Evolutionary conservation across 2,113 vertebrate species (phyloP).

Genomic region (Pterocles gutturalis): DNA sequence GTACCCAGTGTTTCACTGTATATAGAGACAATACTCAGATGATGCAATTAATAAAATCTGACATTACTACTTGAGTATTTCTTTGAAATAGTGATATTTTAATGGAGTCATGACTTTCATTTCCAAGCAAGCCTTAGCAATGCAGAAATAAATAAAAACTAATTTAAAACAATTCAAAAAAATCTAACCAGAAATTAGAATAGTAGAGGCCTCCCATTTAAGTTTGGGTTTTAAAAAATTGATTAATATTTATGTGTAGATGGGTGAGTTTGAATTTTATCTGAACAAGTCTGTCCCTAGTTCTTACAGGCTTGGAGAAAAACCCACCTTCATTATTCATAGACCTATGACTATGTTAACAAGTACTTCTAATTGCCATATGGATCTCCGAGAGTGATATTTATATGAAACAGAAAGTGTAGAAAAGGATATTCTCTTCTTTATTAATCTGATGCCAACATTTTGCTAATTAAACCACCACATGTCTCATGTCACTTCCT

Average conservation of each 20-base stretch:
- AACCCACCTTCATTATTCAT: conserved; percentile 64
- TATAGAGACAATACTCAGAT: neutral
- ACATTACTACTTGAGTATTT: neutral
- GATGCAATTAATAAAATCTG: neutral
- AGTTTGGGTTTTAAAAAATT: neutral
- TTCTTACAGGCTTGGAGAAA: conserved; percentile 43
- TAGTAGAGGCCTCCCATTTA: neutral
- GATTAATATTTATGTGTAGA: neutral
- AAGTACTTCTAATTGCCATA: conserved; percentile 79
- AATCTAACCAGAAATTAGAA: neutral
- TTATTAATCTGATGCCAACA: conserved; percentile 74
- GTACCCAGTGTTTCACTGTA: neutral
- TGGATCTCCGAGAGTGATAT: conserved; percentile 74
- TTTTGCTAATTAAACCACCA: conserved; percentile 72
- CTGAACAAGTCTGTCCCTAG: neutral
- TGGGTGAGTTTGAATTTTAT: neutral
- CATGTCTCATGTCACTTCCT: conserved; percentile 72
- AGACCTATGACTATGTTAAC: conserved; percentile 60
- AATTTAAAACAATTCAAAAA: neutral
- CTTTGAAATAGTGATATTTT: neutral
- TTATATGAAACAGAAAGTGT: conserved; percentile 75
- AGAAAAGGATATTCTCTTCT: conserved; percentile 73
- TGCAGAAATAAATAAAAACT: neutral
- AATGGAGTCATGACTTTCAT: neutral
- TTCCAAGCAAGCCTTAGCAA: neutral